Evolutionary conservation across 2,888 invertebrate genomes (phyloP).

Genomic region (Hymenopus coronatus): DNA sequence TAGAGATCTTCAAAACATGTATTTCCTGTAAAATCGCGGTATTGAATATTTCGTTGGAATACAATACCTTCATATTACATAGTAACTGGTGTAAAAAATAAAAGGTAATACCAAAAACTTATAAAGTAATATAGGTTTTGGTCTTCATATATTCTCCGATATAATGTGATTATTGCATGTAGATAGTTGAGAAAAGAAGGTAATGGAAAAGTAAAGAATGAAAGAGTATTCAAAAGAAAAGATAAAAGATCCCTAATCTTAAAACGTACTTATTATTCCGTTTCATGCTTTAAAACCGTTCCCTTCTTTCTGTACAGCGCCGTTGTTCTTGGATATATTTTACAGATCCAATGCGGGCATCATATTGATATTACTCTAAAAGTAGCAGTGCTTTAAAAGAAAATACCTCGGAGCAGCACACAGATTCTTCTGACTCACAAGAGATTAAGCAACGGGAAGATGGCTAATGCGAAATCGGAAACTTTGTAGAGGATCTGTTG

Average conservation of each 20-base stretch:
- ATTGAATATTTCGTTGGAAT: too few relatives aligned
- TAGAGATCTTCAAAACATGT: too few relatives aligned
- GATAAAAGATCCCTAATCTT: background rate
- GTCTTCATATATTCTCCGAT: too few relatives aligned
- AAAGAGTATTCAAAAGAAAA: background rate
- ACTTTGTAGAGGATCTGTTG: background rate
- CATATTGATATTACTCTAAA: background rate
- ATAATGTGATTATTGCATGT: too few relatives aligned
- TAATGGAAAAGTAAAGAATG: background rate
- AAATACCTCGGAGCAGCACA: background rate
- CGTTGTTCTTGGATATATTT: background rate
- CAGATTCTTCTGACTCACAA: background rate
- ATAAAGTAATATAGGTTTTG: too few relatives aligned
- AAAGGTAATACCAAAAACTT: too few relatives aligned
- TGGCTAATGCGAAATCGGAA: background rate
- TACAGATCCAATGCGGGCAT: background rate
- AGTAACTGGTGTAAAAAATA: too few relatives aligned
- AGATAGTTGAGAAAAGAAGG: background rate
- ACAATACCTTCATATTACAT: too few relatives aligned
- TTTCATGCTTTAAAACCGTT: background rate
- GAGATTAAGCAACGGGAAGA: background rate
- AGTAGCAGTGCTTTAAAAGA: background rate
- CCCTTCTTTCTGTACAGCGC: background rate
- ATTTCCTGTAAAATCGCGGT: too few relatives aligned
- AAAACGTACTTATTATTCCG: background rate